These are phyloP conservation scores for Plagiodera versicolora DNA, from an alignment of 2,888 invertebrate species.

Conservation along the genomic window DNA sequence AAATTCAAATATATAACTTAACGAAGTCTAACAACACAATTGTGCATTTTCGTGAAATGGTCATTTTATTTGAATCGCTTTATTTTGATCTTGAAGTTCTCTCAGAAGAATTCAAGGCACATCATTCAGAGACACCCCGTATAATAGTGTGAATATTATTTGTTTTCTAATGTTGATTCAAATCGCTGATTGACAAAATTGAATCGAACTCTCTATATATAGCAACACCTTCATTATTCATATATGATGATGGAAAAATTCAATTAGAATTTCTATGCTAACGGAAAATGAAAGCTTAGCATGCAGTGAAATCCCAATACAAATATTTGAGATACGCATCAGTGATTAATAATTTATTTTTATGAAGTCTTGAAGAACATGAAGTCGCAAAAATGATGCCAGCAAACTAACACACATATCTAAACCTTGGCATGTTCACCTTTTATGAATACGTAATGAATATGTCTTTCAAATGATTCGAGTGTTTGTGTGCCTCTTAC, in stretches of 20 bases:
- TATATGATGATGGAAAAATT: not conserved
- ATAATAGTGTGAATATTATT: no score
- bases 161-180: no score
- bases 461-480: not conserved
- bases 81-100: no score
- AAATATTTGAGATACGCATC: not conserved
- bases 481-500: not conserved
- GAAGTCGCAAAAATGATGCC: not conserved
- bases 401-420: not conserved
- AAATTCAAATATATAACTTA: no score
- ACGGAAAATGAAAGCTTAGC: not conserved
- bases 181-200: no score
- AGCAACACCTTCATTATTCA: no score
- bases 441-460: slow-evolving; percentile 1
- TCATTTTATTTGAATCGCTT: no score
- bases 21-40: no score
- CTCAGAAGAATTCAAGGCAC: no score
- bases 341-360: not conserved
- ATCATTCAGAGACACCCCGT: no score
- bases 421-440: slow-evolving; percentile 12
- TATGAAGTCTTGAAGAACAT: not conserved
- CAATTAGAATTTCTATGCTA: not conserved
- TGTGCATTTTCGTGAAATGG: no score
- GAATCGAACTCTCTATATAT: no score
- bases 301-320: not conserved